A percentile compares a stretch with the other conserved stretches of the same genome.
phyloP scores from a whole-genome alignment of 2,797 vertebrate species.

The Peromyscus eremicus region DNA sequence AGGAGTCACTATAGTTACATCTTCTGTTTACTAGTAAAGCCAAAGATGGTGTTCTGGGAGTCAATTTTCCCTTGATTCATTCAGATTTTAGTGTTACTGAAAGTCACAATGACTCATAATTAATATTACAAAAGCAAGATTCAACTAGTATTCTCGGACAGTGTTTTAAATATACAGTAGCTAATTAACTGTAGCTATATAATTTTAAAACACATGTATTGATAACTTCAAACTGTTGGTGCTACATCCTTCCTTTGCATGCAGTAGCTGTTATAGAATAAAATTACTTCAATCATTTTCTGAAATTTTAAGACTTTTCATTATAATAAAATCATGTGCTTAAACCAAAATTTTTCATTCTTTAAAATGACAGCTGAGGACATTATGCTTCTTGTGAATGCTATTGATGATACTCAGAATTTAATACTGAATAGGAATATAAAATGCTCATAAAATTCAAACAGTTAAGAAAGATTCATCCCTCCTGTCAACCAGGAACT shows the following conservation, averaged over 20 bases:
- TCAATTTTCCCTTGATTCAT: not conserved
- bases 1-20: not conserved
- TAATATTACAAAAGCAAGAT: slow-evolving; percentile 22
- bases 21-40: not conserved
- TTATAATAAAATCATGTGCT: slow-evolving; percentile 58
- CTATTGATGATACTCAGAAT: slow-evolving; percentile 50
- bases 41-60: not conserved
- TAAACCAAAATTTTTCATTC: slow-evolving; percentile 28
- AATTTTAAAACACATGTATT: slow-evolving; percentile 53
- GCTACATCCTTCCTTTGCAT: slow-evolving; percentile 26
- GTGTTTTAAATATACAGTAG: slow-evolving; percentile 14
- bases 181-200: slow-evolving; percentile 31
- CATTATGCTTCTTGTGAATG: slow-evolving; percentile 50
- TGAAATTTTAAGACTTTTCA: slow-evolving; percentile 36
- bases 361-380: slow-evolving; percentile 51
- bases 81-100: slow-evolving; percentile 55
- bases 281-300: slow-evolving; percentile 61
- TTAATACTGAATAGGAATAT: not conserved
- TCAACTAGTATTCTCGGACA: slow-evolving; percentile 30
- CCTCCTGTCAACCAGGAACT: not conserved
- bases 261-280: slow-evolving; percentile 2
- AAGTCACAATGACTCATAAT: slow-evolving; percentile 26
- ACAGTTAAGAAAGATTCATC: not conserved
- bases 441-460: slow-evolving; percentile 62
- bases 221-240: slow-evolving; percentile 1